phyloP scores from a whole-genome alignment of 35 echinoderm and acorn worm genomes.

The Amphiura filiformis region DNA sequence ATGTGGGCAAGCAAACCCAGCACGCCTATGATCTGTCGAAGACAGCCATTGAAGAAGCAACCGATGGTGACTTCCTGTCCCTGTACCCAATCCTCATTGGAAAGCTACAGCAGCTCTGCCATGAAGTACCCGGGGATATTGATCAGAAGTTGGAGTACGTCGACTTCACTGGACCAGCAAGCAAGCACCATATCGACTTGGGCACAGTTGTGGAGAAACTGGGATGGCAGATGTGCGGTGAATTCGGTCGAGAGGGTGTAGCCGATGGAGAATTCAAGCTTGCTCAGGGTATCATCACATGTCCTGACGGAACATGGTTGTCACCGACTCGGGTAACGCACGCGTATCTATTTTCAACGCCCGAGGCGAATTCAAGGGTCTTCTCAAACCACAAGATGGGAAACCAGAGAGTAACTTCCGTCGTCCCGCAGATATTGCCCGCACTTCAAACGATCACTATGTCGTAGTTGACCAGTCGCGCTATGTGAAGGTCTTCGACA shows the following conservation, averaged over 20 bases:
- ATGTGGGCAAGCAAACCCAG: not conserved
- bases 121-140: not conserved
- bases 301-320: constrained; percentile 12
- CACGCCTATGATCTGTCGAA: not conserved
- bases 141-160: constrained; percentile 11
- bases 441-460: not conserved
- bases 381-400: not conserved
- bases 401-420: constrained; percentile 21
- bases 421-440: constrained; percentile 11
- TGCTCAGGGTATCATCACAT: not conserved
- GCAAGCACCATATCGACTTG: not conserved
- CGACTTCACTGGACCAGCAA: constrained; percentile 15
- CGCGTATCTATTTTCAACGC: constrained; percentile 17
- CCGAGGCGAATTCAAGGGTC: not conserved
- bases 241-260: constrained; percentile 16
- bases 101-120: not conserved
- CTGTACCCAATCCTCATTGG: constrained; percentile 1
- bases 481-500: constrained; percentile 22
- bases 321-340: constrained; percentile 19
- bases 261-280: constrained; percentile 31
- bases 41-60: not conserved
- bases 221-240: constrained; percentile 24
- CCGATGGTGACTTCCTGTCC: not conserved
- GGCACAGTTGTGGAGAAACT: constrained; percentile 14
- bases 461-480: constrained; percentile 16